These are phyloP conservation scores for Fundulus diaphanus DNA, from an alignment of 2,797 vertebrate species.

Conservation along the genomic window DNA sequence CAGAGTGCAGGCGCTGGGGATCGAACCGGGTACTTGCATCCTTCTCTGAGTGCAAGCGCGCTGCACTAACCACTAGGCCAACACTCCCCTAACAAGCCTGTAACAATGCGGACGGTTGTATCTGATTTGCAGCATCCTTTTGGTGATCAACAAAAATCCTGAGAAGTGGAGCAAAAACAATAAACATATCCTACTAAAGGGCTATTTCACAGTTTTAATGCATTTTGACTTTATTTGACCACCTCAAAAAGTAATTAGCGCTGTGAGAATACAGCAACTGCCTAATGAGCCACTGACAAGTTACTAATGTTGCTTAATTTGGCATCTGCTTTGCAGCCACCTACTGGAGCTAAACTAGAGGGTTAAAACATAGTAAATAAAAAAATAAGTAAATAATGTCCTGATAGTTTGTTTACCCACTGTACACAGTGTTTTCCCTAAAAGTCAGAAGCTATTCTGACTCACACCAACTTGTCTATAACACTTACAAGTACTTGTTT, in stretches of 20 bases:
- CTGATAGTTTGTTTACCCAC: background rate
- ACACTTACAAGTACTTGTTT: slow-evolving; percentile 10
- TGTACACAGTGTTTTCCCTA: slow-evolving; percentile 8
- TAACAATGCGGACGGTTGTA: background rate
- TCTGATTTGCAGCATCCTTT: background rate
- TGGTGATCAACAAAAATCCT: too few species aligned
- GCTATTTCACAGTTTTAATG: background rate
- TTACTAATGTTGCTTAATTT: too few species aligned
- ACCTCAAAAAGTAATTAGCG: background rate
- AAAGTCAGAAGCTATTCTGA: slow-evolving; percentile 34
- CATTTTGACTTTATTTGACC: background rate
- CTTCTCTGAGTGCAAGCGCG: too few species aligned
- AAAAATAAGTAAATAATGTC: background rate
- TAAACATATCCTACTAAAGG: background rate
- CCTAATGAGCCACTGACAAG: background rate
- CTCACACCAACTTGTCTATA: slow-evolving; percentile 31
- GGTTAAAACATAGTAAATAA: background rate
- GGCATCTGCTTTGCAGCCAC: background rate
- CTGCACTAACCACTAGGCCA: too few species aligned
- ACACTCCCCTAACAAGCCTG: too few species aligned
- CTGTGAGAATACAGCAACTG: background rate
- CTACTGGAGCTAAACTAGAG: background rate
- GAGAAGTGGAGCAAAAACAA: background rate
- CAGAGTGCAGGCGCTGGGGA: too few species aligned
- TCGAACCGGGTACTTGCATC: too few species aligned